Conservation (phyloP, 2,797 vertebrate species). For the Huso huso region DNA sequence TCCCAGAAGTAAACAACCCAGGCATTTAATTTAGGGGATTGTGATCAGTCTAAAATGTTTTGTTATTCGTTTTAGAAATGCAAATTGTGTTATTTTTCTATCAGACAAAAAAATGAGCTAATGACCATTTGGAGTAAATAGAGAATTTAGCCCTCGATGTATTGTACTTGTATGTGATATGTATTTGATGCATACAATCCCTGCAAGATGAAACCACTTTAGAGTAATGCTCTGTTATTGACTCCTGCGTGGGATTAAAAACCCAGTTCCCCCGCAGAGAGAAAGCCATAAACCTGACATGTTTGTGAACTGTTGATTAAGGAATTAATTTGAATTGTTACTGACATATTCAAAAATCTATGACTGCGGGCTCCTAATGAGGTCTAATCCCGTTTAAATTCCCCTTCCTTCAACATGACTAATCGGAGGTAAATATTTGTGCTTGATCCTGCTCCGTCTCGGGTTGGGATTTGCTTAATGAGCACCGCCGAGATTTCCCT, state of each 20-base stretch:
- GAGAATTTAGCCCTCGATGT: too few relatives aligned
- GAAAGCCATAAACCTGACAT: conserved; percentile 1
- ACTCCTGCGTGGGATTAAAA: conserved; percentile 40
- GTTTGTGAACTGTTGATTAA: conserved; percentile 10
- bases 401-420: conserved; percentile 6
- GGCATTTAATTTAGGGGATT: too few relatives aligned
- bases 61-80: too few relatives aligned
- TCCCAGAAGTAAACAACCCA: too few relatives aligned
- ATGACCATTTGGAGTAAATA: too few relatives aligned
- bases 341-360: neutral
- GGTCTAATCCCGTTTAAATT: neutral
- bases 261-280: neutral
- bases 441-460: neutral
- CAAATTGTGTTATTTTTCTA: too few relatives aligned
- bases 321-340: neutral
- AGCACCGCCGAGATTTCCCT: neutral
- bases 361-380: conserved; percentile 6
- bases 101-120: too few relatives aligned
- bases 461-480: conserved; percentile 3
- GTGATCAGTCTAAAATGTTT: too few relatives aligned
- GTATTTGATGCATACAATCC: neutral
- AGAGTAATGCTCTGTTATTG: neutral
- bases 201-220: neutral
- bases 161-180: too few relatives aligned
- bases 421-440: conserved; percentile 11